Evolutionary conservation across 2,888 invertebrate genomes (phyloP).

Genomic region (Limenitis camilla): DNA sequence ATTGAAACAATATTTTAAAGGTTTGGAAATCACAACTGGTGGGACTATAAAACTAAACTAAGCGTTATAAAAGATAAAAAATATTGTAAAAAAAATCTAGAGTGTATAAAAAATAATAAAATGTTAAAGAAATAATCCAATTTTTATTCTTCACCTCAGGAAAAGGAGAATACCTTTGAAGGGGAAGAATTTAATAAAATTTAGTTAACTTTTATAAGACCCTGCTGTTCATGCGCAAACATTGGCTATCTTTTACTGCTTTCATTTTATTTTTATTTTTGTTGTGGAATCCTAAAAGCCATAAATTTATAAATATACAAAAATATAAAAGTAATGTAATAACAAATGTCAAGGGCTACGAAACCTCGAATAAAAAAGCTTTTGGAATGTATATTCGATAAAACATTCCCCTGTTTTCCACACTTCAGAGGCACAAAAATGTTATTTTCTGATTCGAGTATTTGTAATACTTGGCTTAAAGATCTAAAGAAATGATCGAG

Average conservation of each 20-base stretch:
- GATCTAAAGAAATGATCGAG: not conserved
- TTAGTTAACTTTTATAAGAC: too few relatives aligned
- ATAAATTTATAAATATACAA: not conserved
- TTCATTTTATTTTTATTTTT: not conserved
- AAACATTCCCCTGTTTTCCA: constrained; percentile 8
- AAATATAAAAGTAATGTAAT: not conserved
- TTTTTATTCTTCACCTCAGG: too few relatives aligned
- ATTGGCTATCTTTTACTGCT: not conserved
- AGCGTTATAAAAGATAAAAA: too few relatives aligned
- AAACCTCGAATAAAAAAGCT: constrained; percentile 13
- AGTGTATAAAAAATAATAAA: too few relatives aligned
- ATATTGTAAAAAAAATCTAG: not conserved
- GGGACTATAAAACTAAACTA: too few relatives aligned
- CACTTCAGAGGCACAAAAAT: constrained; percentile 7
- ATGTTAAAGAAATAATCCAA: too few relatives aligned
- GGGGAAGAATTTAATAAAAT: too few relatives aligned
- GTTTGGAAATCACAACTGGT: too few relatives aligned
- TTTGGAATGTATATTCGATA: constrained; percentile 11
- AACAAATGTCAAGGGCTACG: constrained; percentile 6
- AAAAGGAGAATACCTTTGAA: too few relatives aligned
- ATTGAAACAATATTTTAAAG: too few relatives aligned
- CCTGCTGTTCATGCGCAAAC: not conserved
- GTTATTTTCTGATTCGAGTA: constrained; percentile 3
- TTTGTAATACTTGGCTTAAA: not conserved
- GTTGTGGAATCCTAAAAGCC: not conserved